Conservation (phyloP, 2,888 invertebrate genomes). For the Eupithecia inturbata region DNA sequence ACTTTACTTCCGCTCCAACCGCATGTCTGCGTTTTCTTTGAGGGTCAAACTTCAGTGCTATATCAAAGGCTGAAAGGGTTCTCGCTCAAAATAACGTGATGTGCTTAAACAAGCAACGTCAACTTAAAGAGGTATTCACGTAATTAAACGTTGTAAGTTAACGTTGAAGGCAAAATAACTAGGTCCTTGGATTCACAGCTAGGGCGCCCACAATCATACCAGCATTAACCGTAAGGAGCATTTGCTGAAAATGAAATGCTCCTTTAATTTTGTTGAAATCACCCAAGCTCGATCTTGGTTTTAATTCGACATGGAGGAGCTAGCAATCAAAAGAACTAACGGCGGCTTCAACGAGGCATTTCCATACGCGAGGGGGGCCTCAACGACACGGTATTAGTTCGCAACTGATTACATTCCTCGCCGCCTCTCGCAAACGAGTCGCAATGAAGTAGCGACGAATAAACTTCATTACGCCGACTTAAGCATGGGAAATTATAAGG, state of each 20-base stretch:
- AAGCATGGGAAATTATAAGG: slow-evolving; percentile 82
- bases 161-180: slow-evolving; percentile 65
- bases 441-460: slow-evolving; percentile 82
- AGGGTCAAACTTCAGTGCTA: slow-evolving; percentile 45
- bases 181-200: slow-evolving; percentile 60
- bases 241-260: slow-evolving; percentile 75
- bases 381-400: slow-evolving; percentile 81
- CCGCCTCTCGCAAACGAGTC: slow-evolving; percentile 75
- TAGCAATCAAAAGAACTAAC: slow-evolving; percentile 83
- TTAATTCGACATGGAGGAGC: slow-evolving; percentile 79
- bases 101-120: slow-evolving; percentile 37
- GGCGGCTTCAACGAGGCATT: slow-evolving; percentile 77
- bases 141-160: slow-evolving; percentile 76
- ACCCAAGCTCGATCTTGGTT: slow-evolving; percentile 74
- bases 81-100: slow-evolving; percentile 18
- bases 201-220: slow-evolving; percentile 72
- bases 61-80: slow-evolving; percentile 32
- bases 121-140: slow-evolving; percentile 60
- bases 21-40: slow-evolving; percentile 65
- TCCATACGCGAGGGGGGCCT: slow-evolving; percentile 79
- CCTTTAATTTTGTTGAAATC: slow-evolving; percentile 80
- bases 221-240: slow-evolving; percentile 73
- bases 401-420: slow-evolving; percentile 83
- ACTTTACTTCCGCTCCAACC: slow-evolving; percentile 51
- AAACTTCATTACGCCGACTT: slow-evolving; percentile 82